phyloP scores from a whole-genome alignment of 2,888 invertebrate genomes.

The Mystacides longicornis region DNA sequence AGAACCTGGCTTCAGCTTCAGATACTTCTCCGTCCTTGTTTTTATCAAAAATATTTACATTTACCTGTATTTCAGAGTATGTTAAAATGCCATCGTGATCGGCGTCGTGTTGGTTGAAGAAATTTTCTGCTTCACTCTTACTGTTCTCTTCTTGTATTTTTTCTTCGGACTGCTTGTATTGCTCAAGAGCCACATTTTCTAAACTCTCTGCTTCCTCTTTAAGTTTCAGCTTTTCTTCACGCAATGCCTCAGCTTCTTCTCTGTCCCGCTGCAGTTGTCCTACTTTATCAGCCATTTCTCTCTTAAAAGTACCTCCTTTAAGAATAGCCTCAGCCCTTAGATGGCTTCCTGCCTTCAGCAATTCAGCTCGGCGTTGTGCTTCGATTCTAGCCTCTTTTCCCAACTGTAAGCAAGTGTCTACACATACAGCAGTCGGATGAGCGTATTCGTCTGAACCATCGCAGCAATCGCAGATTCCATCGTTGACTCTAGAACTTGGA shows the following conservation, averaged over 20 bases:
- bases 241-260: conserved; percentile 70
- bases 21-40: conserved; percentile 84
- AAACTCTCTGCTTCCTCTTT: conserved; percentile 66
- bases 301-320: conserved; percentile 66
- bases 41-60: conserved; percentile 70
- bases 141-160: conserved; percentile 51
- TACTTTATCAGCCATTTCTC: conserved; percentile 63
- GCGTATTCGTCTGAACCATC: conserved; percentile 84
- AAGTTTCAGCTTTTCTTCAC: conserved; percentile 65
- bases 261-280: conserved; percentile 64
- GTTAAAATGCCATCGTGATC: conserved; percentile 72
- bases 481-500: conserved; percentile 84
- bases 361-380: conserved; percentile 62
- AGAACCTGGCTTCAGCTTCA: conserved; percentile 76
- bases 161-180: conserved; percentile 64
- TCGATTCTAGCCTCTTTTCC: conserved; percentile 68
- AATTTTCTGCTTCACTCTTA: conserved; percentile 59
- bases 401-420: conserved; percentile 73
- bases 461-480: conserved; percentile 93
- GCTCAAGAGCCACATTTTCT: conserved; percentile 68
- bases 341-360: conserved; percentile 73
- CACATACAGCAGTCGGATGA: conserved; percentile 51
- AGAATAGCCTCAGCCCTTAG: conserved; percentile 65
- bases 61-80: conserved; percentile 59
- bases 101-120: conserved; percentile 72